Base-by-base conservation (phyloP, 2,113 vertebrate genomes). In the Rhinoptilus africanus region DNA sequence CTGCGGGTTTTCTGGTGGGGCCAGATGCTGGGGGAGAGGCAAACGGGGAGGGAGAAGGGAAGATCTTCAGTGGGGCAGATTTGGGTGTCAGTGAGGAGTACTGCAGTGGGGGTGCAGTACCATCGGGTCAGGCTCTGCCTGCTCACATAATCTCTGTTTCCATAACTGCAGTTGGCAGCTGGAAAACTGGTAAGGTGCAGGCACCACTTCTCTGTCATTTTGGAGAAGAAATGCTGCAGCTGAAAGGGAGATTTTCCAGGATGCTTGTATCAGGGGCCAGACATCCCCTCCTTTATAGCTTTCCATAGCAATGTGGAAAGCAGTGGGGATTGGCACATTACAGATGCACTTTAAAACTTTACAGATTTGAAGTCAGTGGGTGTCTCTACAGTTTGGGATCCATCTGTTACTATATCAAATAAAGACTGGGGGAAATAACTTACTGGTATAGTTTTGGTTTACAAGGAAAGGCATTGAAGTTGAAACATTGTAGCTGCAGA, bases 301-400 rank as follows among this genome's bases (percentile, higher is more conserved):
- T 89, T 76, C 69, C 84, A 47, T 4, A 2, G 67, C 28, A 85
- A 64, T 82, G 62, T 62, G 84, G 73, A 69, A 87, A 85, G n/a
- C 60, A 21, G 39, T 50, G 53, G 64, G 53, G 51, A 85, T 41
- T 96, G 94, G 89, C 91, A 79, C 69, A 48, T 82, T 96, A n/a
- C 56, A 94, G 89, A 96, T 89, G 79, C 89, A 89, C 51, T 91
- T 86, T 23, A 95, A 96, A 93, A 96, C 93, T 85, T 91, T 79
- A 72, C 89, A 92, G 89, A 64, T 96, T 96, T 95, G 77, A 73
- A 93, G 89, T 67, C 87, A 73, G 86, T 91, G 94, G 84, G 92
- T 89, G 89, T 91, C 62, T 91, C 72, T 82, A 3, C 86, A 91
- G 86, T 79, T 94, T 81, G 91, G 77, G 63, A 85, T 96, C 89